A percentile compares a stretch with the other conserved stretches of the same genome.
Conservation (phyloP, 2,888 invertebrate species). For the Chesias legatella region DNA sequence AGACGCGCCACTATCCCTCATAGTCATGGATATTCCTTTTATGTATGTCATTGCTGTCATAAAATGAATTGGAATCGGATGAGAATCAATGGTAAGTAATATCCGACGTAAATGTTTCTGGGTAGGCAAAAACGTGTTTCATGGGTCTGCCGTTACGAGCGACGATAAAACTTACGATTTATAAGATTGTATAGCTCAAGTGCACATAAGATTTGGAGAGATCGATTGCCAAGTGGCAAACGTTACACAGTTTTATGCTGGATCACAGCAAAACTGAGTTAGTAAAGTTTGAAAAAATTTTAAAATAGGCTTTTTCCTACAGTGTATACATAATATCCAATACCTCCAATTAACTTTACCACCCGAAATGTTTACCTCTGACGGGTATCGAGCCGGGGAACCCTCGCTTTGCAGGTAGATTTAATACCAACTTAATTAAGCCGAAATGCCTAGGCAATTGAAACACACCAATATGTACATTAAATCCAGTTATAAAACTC, state of each 20-base stretch:
- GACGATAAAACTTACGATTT: conserved; percentile 9
- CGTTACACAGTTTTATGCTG: too few species aligned
- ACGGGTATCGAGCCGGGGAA: too few species aligned
- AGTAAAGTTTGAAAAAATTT: too few species aligned
- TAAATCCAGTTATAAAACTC: neutral
- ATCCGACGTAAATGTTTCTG: conserved; percentile 14
- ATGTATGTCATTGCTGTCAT: conserved; percentile 23
- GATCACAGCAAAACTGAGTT: too few species aligned
- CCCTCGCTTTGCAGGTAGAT: too few species aligned
- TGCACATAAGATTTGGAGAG: conserved; percentile 1
- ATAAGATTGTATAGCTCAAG: conserved; percentile 7
- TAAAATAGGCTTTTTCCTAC: too few species aligned
- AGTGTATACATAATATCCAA: too few species aligned
- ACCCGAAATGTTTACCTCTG: too few species aligned
- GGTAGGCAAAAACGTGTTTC: conserved; percentile 17
- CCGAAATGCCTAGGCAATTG: too few species aligned
- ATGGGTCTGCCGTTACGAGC: conserved; percentile 11
- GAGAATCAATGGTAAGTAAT: conserved; percentile 18
- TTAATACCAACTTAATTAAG: too few species aligned
- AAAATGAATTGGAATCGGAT: conserved; percentile 20
- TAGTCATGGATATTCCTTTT: conserved; percentile 19
- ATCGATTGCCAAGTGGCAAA: too few species aligned
- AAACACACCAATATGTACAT: neutral
- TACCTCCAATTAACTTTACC: too few species aligned
- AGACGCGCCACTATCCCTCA: conserved; percentile 21